Evolutionary conservation across 2,888 invertebrate genomes (phyloP), one percentile per base, ranked within the genome.

Genomic region (Eupithecia subfuscata): DNA sequence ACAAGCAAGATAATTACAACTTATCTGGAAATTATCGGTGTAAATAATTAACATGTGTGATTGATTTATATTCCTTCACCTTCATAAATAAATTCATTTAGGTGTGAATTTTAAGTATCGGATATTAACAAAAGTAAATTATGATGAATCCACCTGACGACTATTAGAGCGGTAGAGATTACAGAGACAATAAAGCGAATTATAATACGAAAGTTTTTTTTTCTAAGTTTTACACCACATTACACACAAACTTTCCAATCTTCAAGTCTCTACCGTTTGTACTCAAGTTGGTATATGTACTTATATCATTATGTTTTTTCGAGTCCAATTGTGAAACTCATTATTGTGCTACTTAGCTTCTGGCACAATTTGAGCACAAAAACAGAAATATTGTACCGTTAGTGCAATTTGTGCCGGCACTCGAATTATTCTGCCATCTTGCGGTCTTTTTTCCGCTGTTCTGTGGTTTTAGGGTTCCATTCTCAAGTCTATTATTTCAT

Each of bases 341-440:
- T 67, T 34, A 30, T 18, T 18, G 34, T 34, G 64, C 37, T 40
- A 37, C 65, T n/a, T 34, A 67, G 65, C 40, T 67, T 67, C 65
- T 40, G 37, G 18, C 65, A 37, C 37, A 37, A 67, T 40, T 67
- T n/a, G 40, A 60, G 65, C 22, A 67, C 65, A 67, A 67, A 40
- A 67, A 67, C 37, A 12, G 34, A 37, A 37, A 37, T 34, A 64
- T 18, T 34, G 40, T 67, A n/a, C 65, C 65, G 65, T 67, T 67
- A 67, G 37, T 37, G 65, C 18, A 67, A 67, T 67, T 67, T 67
- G 65, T 40, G 65, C 40, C 65, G 40, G 40, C 22, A n/a, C 65
- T 60, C 60, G 60, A 60, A 56, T 22, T 52, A 56, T 12, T 56
- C 56, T 56, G 60, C 22, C 25, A 60, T 60, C 60, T 60, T 60